These are phyloP conservation scores for Drosophila flavopinicola DNA, from an alignment of 2,888 invertebrate species.

Conservation along the genomic window DNA sequence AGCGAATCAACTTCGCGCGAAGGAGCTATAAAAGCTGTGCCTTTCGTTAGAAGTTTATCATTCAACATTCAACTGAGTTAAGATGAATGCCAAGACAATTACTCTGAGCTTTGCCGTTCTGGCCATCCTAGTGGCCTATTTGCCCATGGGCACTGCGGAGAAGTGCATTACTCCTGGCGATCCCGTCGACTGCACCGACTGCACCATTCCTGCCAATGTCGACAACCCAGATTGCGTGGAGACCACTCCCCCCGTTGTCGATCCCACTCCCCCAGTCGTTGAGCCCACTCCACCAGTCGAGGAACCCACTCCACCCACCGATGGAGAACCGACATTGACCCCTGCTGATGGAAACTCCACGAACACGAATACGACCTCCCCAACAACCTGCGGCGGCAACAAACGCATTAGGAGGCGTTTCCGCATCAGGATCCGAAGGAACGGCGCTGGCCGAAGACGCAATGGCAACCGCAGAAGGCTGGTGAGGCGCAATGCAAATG, in stretches of 20 bases:
- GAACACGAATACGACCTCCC: neutral
- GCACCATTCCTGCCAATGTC: constrained; percentile 2
- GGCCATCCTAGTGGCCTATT: constrained; percentile 3
- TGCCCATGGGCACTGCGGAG: constrained; percentile 1
- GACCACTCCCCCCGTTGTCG: too few species aligned
- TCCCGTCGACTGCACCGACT: constrained; percentile 25
- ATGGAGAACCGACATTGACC: too few species aligned
- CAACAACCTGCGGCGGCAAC: neutral
- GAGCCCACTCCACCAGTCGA: too few species aligned
- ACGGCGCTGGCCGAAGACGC: too few species aligned
- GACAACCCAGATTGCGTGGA: constrained; percentile 12
- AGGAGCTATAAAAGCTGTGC: constrained; percentile 1
- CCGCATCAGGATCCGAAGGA: neutral
- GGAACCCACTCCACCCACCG: too few species aligned
- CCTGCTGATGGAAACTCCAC: too few species aligned
- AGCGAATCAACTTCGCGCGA: neutral
- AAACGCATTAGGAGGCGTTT: neutral
- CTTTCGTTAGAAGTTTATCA: neutral
- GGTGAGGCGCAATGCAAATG: neutral
- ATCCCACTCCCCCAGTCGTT: too few species aligned
- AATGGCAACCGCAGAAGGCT: neutral
- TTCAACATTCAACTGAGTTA: neutral
- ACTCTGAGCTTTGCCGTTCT: constrained; percentile 6
- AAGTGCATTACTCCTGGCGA: neutral
- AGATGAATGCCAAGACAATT: constrained; percentile 25